A percentile compares a stretch with the other conserved stretches of the same genome.
Evolutionary conservation across 2,797 vertebrate species (phyloP).

Genomic region (Heteromormyrus szaboi): DNA sequence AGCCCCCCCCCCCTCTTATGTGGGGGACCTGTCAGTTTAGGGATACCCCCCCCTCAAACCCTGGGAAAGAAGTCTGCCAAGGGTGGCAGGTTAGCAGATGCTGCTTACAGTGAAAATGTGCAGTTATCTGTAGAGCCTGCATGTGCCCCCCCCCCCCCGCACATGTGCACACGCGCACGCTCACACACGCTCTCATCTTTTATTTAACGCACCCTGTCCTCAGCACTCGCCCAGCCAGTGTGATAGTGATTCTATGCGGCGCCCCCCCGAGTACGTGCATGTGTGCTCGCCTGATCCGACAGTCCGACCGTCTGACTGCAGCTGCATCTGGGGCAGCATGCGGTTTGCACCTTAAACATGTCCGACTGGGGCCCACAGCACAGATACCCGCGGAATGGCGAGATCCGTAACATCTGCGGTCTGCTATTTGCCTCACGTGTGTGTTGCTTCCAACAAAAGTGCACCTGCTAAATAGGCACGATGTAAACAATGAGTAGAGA

Average conservation of each 20-base stretch:
- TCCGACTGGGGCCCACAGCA: not conserved
- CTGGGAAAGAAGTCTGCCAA: not conserved
- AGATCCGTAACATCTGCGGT: not conserved
- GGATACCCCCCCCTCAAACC: not conserved
- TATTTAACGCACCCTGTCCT: constrained; percentile 10
- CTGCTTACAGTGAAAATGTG: not conserved
- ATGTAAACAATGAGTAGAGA: not conserved
- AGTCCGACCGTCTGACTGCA: not conserved
- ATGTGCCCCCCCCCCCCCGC: not conserved
- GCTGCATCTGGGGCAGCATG: not conserved
- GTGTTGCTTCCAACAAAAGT: not conserved
- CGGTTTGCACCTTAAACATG: not conserved
- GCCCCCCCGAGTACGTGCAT: not conserved
- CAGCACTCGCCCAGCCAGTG: not conserved
- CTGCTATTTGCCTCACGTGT: not conserved
- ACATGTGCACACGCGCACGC: not conserved
- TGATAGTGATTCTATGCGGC: not conserved
- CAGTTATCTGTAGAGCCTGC: not conserved
- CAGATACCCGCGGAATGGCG: not conserved
- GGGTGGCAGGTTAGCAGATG: not conserved
- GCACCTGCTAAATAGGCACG: not conserved
- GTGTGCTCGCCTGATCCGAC: not conserved
- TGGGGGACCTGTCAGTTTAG: not conserved
- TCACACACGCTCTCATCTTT: constrained; percentile 13
- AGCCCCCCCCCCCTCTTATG: not conserved